Conservation (phyloP, 1,140 invertebrate species). For the Phthorimaea operculella region DNA sequence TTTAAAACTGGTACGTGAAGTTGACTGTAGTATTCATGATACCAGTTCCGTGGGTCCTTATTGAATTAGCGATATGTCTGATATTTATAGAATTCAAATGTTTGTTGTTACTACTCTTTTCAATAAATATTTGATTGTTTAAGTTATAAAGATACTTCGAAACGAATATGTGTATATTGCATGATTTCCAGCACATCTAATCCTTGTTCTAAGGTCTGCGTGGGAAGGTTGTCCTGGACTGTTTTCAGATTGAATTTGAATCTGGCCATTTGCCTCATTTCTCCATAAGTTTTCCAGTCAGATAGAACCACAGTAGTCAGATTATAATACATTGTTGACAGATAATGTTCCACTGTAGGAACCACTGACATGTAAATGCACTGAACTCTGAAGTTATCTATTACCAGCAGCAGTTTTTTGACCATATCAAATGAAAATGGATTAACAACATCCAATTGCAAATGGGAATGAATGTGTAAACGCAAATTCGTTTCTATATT, state of each 20-base stretch:
- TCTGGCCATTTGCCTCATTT: slow-evolving; percentile 93
- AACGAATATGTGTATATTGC: slow-evolving; percentile 96
- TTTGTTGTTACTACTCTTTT: slow-evolving; percentile 92
- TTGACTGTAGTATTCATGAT: slow-evolving; percentile 98
- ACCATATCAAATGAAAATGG: slow-evolving; percentile 73
- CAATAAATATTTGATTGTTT: slow-evolving; percentile 97
- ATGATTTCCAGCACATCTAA: slow-evolving; percentile 98
- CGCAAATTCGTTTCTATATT: slow-evolving; percentile 92
- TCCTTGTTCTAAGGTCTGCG: slow-evolving; percentile 96
- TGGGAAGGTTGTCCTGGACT: slow-evolving; percentile 92
- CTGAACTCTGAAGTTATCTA: slow-evolving; percentile 64
- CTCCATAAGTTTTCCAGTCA: slow-evolving; percentile 97
- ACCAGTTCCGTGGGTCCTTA: slow-evolving; percentile 96
- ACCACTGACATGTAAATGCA: slow-evolving; percentile 54
- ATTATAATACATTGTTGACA: slow-evolving; percentile 97
- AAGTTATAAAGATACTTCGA: slow-evolving; percentile 95
- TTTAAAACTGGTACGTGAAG: slow-evolving; percentile 95
- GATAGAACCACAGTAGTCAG: slow-evolving; percentile 96
- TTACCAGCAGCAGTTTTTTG: slow-evolving; percentile 67
- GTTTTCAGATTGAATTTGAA: slow-evolving; percentile 86
- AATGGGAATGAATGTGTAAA: slow-evolving; percentile 89
- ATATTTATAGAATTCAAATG: slow-evolving; percentile 97
- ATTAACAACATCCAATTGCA: slow-evolving; percentile 84
- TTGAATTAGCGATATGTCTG: slow-evolving; percentile 95
- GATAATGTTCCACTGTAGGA: slow-evolving; percentile 86